Evolutionary conservation across 1,140 invertebrate genomes (phyloP).

Genomic region (Cotesia typhae): DNA sequence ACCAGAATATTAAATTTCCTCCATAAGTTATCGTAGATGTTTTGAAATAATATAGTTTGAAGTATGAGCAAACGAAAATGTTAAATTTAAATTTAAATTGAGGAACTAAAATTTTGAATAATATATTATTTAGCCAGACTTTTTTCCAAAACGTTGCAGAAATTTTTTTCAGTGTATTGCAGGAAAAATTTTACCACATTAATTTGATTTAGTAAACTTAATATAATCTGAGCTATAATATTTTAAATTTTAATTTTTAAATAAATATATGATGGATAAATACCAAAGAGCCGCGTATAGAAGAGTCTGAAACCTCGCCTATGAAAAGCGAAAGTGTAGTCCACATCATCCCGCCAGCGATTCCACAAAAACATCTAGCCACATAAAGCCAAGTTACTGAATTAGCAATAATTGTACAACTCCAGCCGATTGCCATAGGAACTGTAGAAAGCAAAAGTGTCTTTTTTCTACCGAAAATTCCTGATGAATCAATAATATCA

Average conservation of each 20-base stretch:
- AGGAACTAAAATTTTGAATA: too few species aligned
- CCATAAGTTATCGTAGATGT: too few species aligned
- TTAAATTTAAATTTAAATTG: too few species aligned
- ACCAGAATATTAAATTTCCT: too few species aligned
- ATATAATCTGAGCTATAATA: too few species aligned
- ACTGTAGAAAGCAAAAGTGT: conserved; percentile 62
- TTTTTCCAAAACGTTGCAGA: too few species aligned
- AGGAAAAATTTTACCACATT: too few species aligned
- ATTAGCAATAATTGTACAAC: conserved; percentile 60
- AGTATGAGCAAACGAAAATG: too few species aligned
- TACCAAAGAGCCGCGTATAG: conserved; percentile 69
- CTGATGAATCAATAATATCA: conserved; percentile 49
- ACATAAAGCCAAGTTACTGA: conserved; percentile 58
- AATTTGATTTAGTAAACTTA: too few species aligned
- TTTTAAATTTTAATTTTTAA: neutral
- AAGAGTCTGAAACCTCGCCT: conserved; percentile 69
- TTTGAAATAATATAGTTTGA: too few species aligned
- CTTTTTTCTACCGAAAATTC: conserved; percentile 67
- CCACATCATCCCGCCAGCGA: conserved; percentile 67
- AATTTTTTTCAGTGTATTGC: too few species aligned
- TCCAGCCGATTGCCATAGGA: conserved; percentile 66
- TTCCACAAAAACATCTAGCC: conserved; percentile 67
- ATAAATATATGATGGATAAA: conserved; percentile 46
- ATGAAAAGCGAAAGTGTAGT: conserved; percentile 64
- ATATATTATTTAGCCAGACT: too few species aligned